Conservation (phyloP, 2,888 invertebrate species). For the Macaria notata region DNA sequence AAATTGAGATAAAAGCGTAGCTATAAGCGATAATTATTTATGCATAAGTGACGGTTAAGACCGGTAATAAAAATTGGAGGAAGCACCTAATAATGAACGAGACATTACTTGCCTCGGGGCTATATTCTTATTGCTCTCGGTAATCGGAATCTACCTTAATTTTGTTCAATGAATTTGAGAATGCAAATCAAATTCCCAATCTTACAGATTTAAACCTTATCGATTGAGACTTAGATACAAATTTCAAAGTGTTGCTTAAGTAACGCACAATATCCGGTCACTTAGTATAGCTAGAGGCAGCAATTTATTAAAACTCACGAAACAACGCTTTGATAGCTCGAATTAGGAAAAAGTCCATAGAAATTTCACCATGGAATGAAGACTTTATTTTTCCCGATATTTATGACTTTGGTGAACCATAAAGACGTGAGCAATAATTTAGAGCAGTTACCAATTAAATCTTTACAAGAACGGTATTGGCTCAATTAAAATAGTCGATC, state of each 20-base stretch:
- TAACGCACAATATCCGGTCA: conserved; percentile 71
- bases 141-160: conserved; percentile 76
- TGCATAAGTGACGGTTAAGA: conserved; percentile 30
- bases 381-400: conserved; percentile 57
- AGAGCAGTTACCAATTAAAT: conserved; percentile 29
- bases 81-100: conserved; percentile 64
- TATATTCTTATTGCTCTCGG: conserved; percentile 64
- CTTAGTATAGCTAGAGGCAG: conserved; percentile 66
- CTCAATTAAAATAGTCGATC: conserved; percentile 27
- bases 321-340: conserved; percentile 66
- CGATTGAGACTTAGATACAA: conserved; percentile 22
- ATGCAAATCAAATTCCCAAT: conserved; percentile 58
- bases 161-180: conserved; percentile 75
- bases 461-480: conserved; percentile 27
- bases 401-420: conserved; percentile 37
- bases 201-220: conserved; percentile 37
- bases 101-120: conserved; percentile 60
- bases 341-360: conserved; percentile 65
- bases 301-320: conserved; percentile 73
- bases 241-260: conserved; percentile 18
- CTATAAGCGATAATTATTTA: conserved; percentile 30
- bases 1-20: background rate
- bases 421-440: conserved; percentile 36
- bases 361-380: conserved; percentile 59
- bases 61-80: conserved; percentile 49